Evolutionary conservation across 2,888 invertebrate species (phyloP).

Genomic region (Hololepta plana): DNA sequence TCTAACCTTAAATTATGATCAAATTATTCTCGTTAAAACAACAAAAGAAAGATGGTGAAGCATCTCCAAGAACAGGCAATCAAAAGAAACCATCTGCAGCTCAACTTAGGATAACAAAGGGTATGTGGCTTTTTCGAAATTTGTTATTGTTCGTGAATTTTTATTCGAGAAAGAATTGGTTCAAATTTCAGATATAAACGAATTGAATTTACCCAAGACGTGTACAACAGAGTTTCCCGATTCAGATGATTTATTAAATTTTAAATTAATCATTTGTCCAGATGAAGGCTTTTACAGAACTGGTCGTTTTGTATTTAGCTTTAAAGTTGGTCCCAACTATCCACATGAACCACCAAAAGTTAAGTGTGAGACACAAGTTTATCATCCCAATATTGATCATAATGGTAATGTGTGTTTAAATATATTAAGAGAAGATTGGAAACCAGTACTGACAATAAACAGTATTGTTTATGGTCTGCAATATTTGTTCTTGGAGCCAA

Average conservation of each 20-base stretch:
- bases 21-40: constrained; percentile 96
- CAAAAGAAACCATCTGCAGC: constrained; percentile 94
- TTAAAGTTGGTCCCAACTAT: constrained; percentile 94
- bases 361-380: constrained; percentile 86
- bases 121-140: constrained; percentile 39
- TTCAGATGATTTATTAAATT: constrained; percentile 87
- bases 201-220: constrained; percentile 91
- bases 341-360: constrained; percentile 98
- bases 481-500: constrained; percentile 95
- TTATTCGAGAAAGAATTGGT: too few species aligned
- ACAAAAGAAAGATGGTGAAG: constrained; percentile 94
- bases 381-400: constrained; percentile 96
- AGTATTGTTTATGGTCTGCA: constrained; percentile 95
- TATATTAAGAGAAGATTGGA: constrained; percentile 97
- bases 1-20: constrained; percentile 88
- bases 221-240: constrained; percentile 93
- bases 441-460: constrained; percentile 93
- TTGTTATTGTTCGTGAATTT: constrained; percentile 5
- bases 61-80: constrained; percentile 50
- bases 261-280: constrained; percentile 89
- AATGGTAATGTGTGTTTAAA: constrained; percentile 97
- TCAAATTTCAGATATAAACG: constrained; percentile 84
- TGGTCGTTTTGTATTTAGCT: constrained; percentile 90
- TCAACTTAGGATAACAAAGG: constrained; percentile 94
- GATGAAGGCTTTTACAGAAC: constrained; percentile 95